A percentile compares a stretch with the other conserved stretches of the same genome.
Evolutionary conservation across 1,140 invertebrate species (phyloP).

Genomic region (Bicyclus anynana): DNA sequence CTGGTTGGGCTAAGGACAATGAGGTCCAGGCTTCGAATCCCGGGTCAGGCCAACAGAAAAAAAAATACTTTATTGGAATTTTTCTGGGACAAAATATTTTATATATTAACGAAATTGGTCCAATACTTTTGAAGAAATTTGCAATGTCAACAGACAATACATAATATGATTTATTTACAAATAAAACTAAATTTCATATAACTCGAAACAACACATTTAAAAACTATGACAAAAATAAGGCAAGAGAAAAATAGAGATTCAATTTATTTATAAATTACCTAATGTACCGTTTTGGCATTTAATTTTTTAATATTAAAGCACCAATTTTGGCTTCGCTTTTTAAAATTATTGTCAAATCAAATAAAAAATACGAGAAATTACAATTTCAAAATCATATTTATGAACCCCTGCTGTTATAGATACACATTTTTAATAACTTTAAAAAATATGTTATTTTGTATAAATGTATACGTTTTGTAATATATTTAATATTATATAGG

Average conservation of each 20-base stretch:
- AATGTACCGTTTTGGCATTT: background rate
- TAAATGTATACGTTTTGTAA: too few relatives aligned
- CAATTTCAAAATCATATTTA: background rate
- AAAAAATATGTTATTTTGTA: too few relatives aligned
- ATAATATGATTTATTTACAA: too few relatives aligned
- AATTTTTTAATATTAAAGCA: constrained; percentile 7
- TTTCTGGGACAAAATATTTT: too few relatives aligned
- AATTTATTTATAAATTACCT: background rate
- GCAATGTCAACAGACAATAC: background rate
- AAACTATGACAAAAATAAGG: background rate
- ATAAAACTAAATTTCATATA: background rate
- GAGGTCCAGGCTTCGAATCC: too few relatives aligned
- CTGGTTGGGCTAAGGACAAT: too few relatives aligned
- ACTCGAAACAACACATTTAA: constrained; percentile 3
- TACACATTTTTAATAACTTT: background rate
- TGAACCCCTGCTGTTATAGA: constrained; percentile 1
- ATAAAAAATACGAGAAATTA: background rate
- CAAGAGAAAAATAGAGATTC: constrained; percentile 2
- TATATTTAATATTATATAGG: too few relatives aligned
- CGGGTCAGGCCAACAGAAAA: too few relatives aligned
- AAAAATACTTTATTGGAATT: too few relatives aligned
- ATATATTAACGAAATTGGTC: too few relatives aligned
- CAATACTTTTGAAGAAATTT: too few relatives aligned
- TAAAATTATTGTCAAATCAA: background rate
- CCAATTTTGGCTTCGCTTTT: constrained; percentile 7